Evolutionary conservation across 2,888 invertebrate genomes (phyloP).

Genomic region (Clusia tigrina): DNA sequence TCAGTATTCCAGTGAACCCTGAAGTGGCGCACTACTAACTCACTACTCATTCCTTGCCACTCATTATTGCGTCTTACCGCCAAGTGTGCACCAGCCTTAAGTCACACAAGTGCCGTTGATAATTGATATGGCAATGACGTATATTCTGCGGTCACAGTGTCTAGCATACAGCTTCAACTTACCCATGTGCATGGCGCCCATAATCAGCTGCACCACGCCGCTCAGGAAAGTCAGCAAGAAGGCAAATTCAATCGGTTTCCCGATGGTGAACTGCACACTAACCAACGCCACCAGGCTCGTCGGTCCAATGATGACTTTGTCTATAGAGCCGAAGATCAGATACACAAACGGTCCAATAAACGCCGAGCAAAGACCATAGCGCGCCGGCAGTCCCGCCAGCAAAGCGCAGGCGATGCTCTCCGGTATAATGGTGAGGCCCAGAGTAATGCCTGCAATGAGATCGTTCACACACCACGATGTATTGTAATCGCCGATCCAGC

Average conservation of each 20-base stretch:
- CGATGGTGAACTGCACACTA: slow-evolving; percentile 77
- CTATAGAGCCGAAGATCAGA: slow-evolving; percentile 84
- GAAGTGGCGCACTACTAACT: no score
- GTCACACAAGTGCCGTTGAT: no score
- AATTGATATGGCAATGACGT: no score
- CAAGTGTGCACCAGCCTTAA: no score
- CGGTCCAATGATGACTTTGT: slow-evolving; percentile 83
- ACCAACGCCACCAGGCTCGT: slow-evolving; percentile 84
- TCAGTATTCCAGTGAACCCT: no score
- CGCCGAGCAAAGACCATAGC: slow-evolving; percentile 92
- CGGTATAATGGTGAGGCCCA: slow-evolving; percentile 91
- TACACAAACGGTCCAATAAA: slow-evolving; percentile 90
- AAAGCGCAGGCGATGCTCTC: slow-evolving; percentile 94
- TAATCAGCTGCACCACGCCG: slow-evolving; percentile 79
- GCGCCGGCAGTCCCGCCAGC: slow-evolving; percentile 83
- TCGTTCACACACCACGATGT: slow-evolving; percentile 73
- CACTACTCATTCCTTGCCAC: no score
- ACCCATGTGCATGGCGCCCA: slow-evolving; percentile 83
- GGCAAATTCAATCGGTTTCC: slow-evolving; percentile 76
- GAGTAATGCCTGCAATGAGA: slow-evolving; percentile 85
- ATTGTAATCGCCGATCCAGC: slow-evolving; percentile 57
- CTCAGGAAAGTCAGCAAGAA: slow-evolving; percentile 79
- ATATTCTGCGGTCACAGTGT: no score
- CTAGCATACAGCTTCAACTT: no score
- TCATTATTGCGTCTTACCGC: no score